A percentile compares a stretch with the other conserved stretches of the same genome.
These are phyloP conservation scores for Synergus japonicus DNA, from an alignment of 2,888 invertebrate genomes.

Conservation along the genomic window DNA sequence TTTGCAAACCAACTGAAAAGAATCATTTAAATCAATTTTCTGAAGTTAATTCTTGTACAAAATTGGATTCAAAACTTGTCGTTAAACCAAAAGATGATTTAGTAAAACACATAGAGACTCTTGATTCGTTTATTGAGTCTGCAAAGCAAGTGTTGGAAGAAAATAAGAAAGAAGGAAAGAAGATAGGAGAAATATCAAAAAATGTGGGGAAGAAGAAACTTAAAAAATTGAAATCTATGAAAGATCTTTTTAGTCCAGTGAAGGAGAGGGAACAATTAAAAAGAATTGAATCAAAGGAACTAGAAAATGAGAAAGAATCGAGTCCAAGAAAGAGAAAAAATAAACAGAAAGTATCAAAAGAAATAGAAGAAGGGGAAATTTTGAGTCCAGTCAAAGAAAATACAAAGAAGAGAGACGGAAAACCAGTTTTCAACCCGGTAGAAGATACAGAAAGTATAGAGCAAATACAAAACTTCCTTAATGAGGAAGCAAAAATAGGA, in stretches of 20 bases:
- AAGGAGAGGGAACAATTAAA: constrained; percentile 2
- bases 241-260: background rate
- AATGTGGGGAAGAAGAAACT: constrained; percentile 36
- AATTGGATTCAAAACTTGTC: constrained; percentile 15
- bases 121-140: constrained; percentile 19
- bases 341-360: background rate
- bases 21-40: background rate
- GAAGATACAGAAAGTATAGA: background rate
- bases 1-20: background rate
- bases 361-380: background rate
- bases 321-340: constrained; percentile 1
- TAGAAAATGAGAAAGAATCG: background rate
- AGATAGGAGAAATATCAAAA: background rate
- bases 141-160: constrained; percentile 17
- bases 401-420: background rate
- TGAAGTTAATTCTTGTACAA: background rate
- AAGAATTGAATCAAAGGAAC: background rate
- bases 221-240: background rate
- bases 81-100: background rate
- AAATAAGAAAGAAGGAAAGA: background rate
- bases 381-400: constrained; percentile 3
- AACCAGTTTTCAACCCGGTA: background rate
- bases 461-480: too few species aligned
- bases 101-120: background rate
- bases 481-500: background rate